Evolutionary conservation across 2,888 invertebrate genomes (phyloP).

Genomic region (Piscicola geometra): DNA sequence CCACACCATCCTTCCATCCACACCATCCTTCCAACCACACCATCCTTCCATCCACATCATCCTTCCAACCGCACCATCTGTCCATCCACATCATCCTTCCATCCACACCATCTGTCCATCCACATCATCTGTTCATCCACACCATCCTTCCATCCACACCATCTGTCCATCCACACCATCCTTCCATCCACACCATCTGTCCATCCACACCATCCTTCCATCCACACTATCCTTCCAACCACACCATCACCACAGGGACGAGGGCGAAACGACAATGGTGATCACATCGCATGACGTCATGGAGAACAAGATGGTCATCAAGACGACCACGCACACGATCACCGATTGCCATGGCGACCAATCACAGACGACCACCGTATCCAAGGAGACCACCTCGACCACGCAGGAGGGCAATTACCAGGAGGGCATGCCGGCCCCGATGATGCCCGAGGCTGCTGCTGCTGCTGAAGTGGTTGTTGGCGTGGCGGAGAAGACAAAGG

Average conservation of each 20-base stretch:
- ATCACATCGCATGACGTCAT: slow-evolving; percentile 33
- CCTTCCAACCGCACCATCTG: too few relatives aligned
- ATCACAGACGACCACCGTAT: slow-evolving; percentile 32
- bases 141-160: too few relatives aligned
- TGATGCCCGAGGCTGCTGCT: slow-evolving; percentile 5
- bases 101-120: too few relatives aligned
- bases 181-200: too few relatives aligned
- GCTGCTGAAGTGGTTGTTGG: neutral
- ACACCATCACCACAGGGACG: slow-evolving; percentile 4
- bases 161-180: too few relatives aligned
- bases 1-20: too few relatives aligned
- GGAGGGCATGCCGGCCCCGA: slow-evolving; percentile 32
- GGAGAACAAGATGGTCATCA: slow-evolving; percentile 37
- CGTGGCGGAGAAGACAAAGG: neutral
- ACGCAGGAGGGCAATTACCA: slow-evolving; percentile 24
- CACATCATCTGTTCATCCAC: too few relatives aligned
- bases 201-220: too few relatives aligned
- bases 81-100: too few relatives aligned
- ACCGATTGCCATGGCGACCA: slow-evolving; percentile 28
- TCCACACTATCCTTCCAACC: neutral
- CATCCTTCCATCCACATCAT: too few relatives aligned
- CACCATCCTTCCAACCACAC: too few relatives aligned
- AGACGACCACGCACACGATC: slow-evolving; percentile 31
- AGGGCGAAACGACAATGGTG: slow-evolving; percentile 30
- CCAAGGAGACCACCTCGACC: slow-evolving; percentile 33